A percentile compares a stretch with the other conserved stretches of the same genome.
phyloP scores from a whole-genome alignment of 2,888 invertebrate species.

The Caenorhabditis sp. region DNA sequence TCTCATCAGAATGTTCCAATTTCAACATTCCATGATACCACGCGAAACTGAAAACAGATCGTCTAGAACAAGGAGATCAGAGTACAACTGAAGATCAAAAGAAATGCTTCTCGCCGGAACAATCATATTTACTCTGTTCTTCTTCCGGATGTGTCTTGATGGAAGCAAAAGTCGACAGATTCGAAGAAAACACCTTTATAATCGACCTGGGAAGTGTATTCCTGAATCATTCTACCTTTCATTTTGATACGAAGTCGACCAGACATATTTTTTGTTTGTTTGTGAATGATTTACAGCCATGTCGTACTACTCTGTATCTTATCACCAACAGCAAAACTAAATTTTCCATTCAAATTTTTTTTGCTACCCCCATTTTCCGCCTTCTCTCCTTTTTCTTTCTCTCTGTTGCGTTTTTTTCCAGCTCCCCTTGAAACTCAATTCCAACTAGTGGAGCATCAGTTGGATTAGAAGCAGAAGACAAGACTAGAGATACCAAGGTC shows the following conservation, averaged over 20 bases:
- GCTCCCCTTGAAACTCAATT: conserved; percentile 38
- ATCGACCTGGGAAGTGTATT: conserved; percentile 28
- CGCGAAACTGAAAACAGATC: conserved; percentile 12
- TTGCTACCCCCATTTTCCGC: no score
- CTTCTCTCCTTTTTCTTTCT: not conserved
- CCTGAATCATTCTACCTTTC: not conserved
- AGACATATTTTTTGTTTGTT: not conserved
- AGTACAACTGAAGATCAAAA: conserved; percentile 44
- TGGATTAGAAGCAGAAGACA: conserved; percentile 24
- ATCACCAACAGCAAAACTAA: not conserved
- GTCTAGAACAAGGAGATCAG: conserved; percentile 20
- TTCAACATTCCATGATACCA: not conserved
- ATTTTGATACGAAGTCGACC: not conserved
- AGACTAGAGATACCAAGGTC: conserved; percentile 36
- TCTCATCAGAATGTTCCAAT: not conserved
- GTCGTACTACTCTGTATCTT: not conserved
- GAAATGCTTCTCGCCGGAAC: conserved; percentile 13
- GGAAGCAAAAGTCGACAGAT: conserved; percentile 25
- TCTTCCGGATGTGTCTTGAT: conserved; percentile 31
- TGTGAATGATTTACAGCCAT: not conserved
- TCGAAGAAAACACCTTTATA: conserved; percentile 22
- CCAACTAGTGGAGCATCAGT: not conserved
- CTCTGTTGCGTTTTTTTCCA: not conserved
- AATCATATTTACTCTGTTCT: not conserved
- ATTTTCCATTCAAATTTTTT: not conserved